Evolutionary conservation across 2,113 vertebrate genomes (phyloP), one percentile per base, ranked within the genome.

Genomic region (Lynx canadensis): DNA sequence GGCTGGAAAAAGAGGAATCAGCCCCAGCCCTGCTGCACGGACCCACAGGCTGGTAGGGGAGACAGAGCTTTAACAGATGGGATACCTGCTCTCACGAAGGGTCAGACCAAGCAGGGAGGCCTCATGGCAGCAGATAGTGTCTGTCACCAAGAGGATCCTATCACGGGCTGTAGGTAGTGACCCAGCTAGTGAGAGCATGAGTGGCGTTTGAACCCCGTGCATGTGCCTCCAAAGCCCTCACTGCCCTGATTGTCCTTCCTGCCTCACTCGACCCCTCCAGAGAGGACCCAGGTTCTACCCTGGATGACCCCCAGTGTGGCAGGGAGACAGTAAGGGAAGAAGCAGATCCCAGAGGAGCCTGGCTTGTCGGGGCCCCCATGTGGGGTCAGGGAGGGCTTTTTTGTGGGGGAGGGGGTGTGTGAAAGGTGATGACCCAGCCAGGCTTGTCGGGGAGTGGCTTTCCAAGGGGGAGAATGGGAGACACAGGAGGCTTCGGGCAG

Each of bases 251-350:
- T 63, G 15, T 21, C n/a, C 50, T 31, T 79, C 68, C 41, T 25
- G 41, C 83, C 36, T 45, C 1, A 0, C 13, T 33, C 12, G 5
- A 25, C 57, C 31, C 33, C 60, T 29, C 48, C 45, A 29, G 0
- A 36, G 21, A 29, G 2, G 5, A 55, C 38, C 73, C 50, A n/a
- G 36, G 33, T 84, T 82, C 31, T 31, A 73, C n/a, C 36, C 41
- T 65, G 1, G 0, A 25, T 0, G 4, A 74, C 69, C 71, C 45
- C 29, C 7, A 5, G 5, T 3, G 4, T 31, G 33, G 27, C 12
- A 5, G 21, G 71, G 21, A 57, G 60, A 52, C 23, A n/a, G 31
- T 16, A 15, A 68, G 16, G 33, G 66, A n/a, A 69, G 33, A 69
- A 69, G 18, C 36, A 3, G 33, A 41, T n/a, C 36, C 65, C 55